Evolutionary conservation across 2,113 vertebrate species (phyloP).

Genomic region (Grammomys dolichurus): DNA sequence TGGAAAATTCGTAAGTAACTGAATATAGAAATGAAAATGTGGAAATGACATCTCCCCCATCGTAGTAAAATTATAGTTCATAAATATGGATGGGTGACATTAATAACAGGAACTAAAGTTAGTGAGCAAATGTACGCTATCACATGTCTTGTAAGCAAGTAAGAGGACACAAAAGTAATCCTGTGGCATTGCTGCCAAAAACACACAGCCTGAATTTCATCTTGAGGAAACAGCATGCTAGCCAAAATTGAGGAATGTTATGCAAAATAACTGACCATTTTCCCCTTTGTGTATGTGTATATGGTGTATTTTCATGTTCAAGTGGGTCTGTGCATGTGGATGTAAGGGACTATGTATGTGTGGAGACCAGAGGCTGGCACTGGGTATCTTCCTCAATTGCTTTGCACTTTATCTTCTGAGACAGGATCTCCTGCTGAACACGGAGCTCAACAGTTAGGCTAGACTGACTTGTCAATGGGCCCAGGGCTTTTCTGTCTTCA

Average conservation of each 20-base stretch:
- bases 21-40: background rate
- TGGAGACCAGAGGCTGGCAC: background rate
- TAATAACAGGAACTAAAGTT: conserved; percentile 10
- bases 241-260: background rate
- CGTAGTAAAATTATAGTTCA: conserved; percentile 16
- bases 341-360: background rate
- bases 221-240: background rate
- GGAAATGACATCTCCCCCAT: background rate
- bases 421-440: background rate
- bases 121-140: background rate
- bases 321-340: too few relatives aligned
- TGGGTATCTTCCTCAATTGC: background rate
- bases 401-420: background rate
- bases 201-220: background rate
- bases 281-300: background rate
- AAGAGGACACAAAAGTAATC: background rate
- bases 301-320: background rate
- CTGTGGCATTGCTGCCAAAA: background rate
- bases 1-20: background rate
- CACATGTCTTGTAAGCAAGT: background rate
- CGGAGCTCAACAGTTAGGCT: background rate
- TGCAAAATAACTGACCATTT: background rate
- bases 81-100: background rate
- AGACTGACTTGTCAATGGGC: background rate
- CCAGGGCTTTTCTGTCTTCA: too few relatives aligned